phyloP scores from a whole-genome alignment of 35 echinoderm and acorn worm species.

The Strongylocentrotus purpuratus region DNA sequence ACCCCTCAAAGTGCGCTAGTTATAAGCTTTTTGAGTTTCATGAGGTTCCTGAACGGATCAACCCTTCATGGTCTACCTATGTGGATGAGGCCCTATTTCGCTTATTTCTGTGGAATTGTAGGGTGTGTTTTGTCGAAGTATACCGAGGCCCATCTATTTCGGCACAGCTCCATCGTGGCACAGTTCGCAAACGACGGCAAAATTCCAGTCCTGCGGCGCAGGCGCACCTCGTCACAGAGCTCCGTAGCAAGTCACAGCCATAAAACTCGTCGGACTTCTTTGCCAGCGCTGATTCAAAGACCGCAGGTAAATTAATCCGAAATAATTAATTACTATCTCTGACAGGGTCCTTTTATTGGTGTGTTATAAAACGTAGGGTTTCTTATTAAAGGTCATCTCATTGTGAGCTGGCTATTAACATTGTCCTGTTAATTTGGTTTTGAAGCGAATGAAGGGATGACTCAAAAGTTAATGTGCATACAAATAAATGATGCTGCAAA shows the following conservation, averaged over 20 bases:
- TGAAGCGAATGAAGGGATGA: neutral
- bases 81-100: slow-evolving; percentile 90
- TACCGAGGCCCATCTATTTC: slow-evolving; percentile 79
- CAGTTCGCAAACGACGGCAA: slow-evolving; percentile 87
- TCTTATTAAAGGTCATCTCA: neutral
- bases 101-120: slow-evolving; percentile 94
- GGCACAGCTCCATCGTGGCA: slow-evolving; percentile 61
- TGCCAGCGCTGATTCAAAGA: slow-evolving; percentile 94
- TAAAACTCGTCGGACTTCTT: slow-evolving; percentile 92
- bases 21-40: slow-evolving; percentile 95
- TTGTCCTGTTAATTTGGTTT: neutral
- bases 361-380: neutral
- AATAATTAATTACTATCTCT: neutral
- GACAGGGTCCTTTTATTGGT: neutral
- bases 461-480: neutral
- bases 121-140: slow-evolving; percentile 94
- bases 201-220: slow-evolving; percentile 89
- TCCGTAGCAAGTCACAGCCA: slow-evolving; percentile 80
- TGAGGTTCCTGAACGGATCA: slow-evolving; percentile 93
- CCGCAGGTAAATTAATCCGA: slow-evolving; percentile 62
- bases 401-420: neutral
- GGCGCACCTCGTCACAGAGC: slow-evolving; percentile 82
- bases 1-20: slow-evolving; percentile 84
- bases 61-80: slow-evolving; percentile 77
- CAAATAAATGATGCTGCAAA: too few relatives aligned